Conservation (phyloP, 2,797 vertebrate genomes). For the Columba guinea region DNA sequence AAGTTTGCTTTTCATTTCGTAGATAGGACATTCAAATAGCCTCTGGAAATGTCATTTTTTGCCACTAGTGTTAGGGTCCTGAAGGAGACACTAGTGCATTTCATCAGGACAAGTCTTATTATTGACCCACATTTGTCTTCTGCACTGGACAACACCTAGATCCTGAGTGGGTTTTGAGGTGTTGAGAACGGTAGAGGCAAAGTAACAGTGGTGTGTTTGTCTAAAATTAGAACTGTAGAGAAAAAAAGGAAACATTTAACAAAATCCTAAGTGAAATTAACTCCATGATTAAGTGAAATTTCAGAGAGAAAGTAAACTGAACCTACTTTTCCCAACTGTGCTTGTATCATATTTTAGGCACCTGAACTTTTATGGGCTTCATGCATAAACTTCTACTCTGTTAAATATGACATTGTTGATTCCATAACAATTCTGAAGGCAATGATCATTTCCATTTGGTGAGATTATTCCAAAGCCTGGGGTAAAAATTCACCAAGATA, state of each 20-base stretch:
- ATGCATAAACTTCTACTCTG: background rate
- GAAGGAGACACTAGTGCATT: background rate
- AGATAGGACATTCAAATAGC: background rate
- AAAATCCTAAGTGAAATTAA: background rate
- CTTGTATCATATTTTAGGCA: background rate
- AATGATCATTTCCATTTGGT: background rate
- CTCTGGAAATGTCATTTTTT: background rate
- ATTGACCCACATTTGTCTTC: background rate
- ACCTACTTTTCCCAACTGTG: background rate
- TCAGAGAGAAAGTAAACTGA: background rate
- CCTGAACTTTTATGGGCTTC: background rate
- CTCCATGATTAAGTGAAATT: background rate
- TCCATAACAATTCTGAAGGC: background rate
- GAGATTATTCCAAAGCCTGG: background rate
- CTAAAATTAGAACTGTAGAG: background rate
- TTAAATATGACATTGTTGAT: background rate
- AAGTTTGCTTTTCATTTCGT: background rate
- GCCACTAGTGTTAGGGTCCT: background rate
- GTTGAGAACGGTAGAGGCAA: background rate
- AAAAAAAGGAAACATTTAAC: background rate
- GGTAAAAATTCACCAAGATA: background rate
- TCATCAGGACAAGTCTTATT: background rate
- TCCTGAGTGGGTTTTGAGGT: background rate
- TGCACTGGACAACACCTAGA: background rate
- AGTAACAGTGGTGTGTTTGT: background rate